These are phyloP conservation scores for Zaprionus davidi DNA, from an alignment of 1,140 invertebrate species.

Conservation along the genomic window DNA sequence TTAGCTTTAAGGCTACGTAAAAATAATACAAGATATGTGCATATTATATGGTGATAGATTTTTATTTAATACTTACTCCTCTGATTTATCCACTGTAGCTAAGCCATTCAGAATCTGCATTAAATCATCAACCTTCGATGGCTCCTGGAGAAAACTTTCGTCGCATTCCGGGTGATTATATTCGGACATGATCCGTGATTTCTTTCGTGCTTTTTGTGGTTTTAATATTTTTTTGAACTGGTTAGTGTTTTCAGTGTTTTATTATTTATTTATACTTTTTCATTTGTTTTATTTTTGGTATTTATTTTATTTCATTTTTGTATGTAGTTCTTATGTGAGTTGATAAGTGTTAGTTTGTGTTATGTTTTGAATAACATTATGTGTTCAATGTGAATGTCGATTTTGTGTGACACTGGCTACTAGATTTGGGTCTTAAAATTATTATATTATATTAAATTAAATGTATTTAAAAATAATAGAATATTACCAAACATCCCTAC, in stretches of 20 bases:
- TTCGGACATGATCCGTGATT: not conserved
- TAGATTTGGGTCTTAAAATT: not conserved
- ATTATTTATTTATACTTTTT: not conserved
- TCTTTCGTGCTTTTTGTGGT: not conserved
- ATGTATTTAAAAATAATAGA: too few species aligned
- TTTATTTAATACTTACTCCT: constrained; percentile 17
- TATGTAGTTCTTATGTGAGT: not conserved
- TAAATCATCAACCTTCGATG: constrained; percentile 39
- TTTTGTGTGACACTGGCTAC: not conserved
- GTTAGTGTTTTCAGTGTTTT: not conserved
- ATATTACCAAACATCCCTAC: too few species aligned
- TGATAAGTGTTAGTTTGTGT: not conserved
- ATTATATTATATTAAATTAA: too few species aligned
- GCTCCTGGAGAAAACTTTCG: constrained; percentile 42
- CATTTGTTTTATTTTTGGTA: not conserved
- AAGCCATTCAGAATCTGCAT: constrained; percentile 32
- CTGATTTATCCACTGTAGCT: constrained; percentile 39
- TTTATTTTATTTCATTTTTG: constrained; percentile 9
- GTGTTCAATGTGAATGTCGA: not conserved
- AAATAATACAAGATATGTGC: not conserved
- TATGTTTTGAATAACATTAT: not conserved
- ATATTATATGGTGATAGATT: not conserved
- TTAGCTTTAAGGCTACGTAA: not conserved
- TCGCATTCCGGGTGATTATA: constrained; percentile 29
- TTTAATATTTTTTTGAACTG: constrained; percentile 3